A percentile compares a stretch with the other conserved stretches of the same genome.
These are phyloP conservation scores for Acipenser ruthenus DNA, from an alignment of 2,797 vertebrate species.

Conservation along the genomic window DNA sequence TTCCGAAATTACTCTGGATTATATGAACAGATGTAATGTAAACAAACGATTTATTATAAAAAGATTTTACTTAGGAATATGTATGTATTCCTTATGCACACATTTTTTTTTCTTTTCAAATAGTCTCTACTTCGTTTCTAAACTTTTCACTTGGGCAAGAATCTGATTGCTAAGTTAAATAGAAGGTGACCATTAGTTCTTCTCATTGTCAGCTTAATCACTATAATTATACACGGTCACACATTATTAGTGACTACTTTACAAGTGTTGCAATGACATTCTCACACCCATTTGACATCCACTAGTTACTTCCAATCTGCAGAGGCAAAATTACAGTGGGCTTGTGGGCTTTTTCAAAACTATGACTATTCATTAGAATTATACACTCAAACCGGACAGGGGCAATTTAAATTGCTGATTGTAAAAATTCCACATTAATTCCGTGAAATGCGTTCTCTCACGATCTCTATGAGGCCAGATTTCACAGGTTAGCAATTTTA, in stretches of 20 bases:
- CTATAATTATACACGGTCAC: slow-evolving; percentile 33
- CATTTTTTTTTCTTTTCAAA: neutral
- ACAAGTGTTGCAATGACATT: slow-evolving; percentile 18
- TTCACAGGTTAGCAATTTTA: neutral
- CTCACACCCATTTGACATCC: slow-evolving; percentile 2
- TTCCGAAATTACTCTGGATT: too few species aligned
- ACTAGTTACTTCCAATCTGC: slow-evolving; percentile 22
- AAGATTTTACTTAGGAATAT: too few species aligned
- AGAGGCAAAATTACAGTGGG: slow-evolving; percentile 21
- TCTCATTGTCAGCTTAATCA: slow-evolving; percentile 46
- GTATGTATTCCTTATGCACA: too few species aligned
- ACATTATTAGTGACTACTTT: slow-evolving; percentile 43
- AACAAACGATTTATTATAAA: too few species aligned
- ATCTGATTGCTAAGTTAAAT: slow-evolving; percentile 8
- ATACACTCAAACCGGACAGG: slow-evolving; percentile 24
- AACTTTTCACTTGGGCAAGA: slow-evolving; percentile 31
- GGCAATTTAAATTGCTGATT: slow-evolving; percentile 8
- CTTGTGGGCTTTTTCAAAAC: slow-evolving; percentile 33
- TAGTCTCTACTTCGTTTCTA: neutral
- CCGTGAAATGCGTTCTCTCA: slow-evolving; percentile 1
- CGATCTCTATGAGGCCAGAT: neutral
- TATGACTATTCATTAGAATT: slow-evolving; percentile 35
- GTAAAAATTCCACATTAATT: slow-evolving; percentile 3
- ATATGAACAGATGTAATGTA: too few species aligned
- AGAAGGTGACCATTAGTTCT: slow-evolving; percentile 34